These are phyloP conservation scores for Cyprichromis sp. DNA, from an alignment of 2,113 vertebrate species.

Conservation along the genomic window DNA sequence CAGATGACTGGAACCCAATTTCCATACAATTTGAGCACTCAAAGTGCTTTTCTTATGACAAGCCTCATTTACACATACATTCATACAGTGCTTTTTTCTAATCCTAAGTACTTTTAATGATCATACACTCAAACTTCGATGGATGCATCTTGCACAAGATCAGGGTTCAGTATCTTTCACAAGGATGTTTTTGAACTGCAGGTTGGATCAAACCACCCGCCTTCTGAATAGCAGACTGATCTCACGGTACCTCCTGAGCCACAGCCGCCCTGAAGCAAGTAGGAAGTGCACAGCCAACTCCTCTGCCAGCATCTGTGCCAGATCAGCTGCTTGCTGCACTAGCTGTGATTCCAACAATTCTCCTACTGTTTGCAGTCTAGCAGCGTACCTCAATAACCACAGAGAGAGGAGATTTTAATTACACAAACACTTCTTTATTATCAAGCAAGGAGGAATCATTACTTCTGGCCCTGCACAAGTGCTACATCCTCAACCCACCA, in stretches of 20 bases:
- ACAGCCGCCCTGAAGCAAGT: not conserved
- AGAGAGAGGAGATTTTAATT: not conserved
- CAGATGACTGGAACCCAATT: not conserved
- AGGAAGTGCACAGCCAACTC: not conserved
- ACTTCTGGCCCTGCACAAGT: not conserved
- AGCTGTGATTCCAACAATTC: not conserved
- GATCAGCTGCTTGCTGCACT: not conserved
- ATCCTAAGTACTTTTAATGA: not conserved
- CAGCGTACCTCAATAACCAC: not conserved
- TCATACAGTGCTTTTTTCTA: not conserved
- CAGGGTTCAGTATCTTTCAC: not conserved
- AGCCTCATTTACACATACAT: not conserved
- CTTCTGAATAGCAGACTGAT: not conserved
- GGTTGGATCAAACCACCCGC: not conserved
- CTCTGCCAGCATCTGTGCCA: not conserved
- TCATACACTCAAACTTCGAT: not conserved
- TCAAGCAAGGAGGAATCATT: not conserved
- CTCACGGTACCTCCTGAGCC: not conserved
- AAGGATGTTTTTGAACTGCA: not conserved
- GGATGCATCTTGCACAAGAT: not conserved
- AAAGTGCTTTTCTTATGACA: not conserved
- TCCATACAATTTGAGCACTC: not conserved
- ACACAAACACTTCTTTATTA: not conserved
- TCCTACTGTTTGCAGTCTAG: not conserved
- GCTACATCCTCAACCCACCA: not conserved